phyloP scores from a whole-genome alignment of 2,113 vertebrate species.

The Passerina amoena region DNA sequence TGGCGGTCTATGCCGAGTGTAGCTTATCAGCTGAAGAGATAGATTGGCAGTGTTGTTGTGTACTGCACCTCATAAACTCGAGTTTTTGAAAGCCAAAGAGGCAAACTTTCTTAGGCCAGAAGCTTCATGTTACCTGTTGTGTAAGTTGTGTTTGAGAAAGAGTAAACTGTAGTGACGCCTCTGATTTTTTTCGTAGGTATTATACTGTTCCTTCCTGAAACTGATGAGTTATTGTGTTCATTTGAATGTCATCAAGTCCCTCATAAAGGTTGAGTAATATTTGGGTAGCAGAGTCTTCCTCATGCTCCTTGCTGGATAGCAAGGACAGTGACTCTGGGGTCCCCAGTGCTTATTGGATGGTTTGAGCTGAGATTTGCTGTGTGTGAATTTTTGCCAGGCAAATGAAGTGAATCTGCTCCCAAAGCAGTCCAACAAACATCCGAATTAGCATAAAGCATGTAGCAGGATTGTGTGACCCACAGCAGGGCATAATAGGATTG shows the following conservation, averaged over 20 bases:
- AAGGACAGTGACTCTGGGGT: not conserved
- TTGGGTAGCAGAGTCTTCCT: not conserved
- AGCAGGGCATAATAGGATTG: not conserved
- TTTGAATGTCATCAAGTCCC: not conserved
- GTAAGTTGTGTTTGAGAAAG: not conserved
- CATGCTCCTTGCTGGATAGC: not conserved
- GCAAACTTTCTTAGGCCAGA: not conserved
- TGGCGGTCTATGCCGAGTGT: not conserved
- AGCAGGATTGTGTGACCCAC: not conserved
- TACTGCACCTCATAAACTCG: not conserved
- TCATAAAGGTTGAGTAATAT: not conserved
- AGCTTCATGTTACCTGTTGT: rapidly evolving
- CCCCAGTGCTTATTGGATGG: rapidly evolving
- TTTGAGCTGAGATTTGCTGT: not conserved
- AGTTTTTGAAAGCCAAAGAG: not conserved
- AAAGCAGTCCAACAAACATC: not conserved
- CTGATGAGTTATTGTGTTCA: not conserved
- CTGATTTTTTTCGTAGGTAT: too few relatives aligned
- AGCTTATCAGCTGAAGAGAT: not conserved
- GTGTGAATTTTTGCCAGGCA: not conserved
- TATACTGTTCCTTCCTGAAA: not conserved
- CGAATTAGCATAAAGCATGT: not conserved
- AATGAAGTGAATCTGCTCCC: not conserved
- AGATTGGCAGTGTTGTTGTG: not conserved
- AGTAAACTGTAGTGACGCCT: not conserved